Evolutionary conservation across 1,140 invertebrate genomes (phyloP).

Genomic region (Microplitis mediator): DNA sequence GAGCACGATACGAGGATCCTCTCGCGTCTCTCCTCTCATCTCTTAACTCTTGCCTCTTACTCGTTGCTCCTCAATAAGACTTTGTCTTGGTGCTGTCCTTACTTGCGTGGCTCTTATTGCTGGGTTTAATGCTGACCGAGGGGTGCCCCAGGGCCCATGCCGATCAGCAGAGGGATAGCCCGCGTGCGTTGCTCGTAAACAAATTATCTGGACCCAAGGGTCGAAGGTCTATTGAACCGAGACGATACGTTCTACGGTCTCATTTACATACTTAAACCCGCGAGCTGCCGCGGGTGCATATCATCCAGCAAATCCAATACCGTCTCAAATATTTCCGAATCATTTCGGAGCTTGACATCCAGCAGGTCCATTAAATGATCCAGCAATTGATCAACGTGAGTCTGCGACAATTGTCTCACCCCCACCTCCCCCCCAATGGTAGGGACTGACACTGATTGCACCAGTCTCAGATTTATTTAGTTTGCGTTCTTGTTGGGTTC

Average conservation of each 20-base stretch:
- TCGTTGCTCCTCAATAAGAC: not conserved
- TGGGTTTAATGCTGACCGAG: not conserved
- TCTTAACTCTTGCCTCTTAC: not conserved
- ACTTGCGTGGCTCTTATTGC: not conserved
- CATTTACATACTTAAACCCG: constrained; percentile 59
- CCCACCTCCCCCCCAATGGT: too few relatives aligned
- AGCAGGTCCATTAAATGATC: too few relatives aligned
- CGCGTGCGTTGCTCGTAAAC: constrained; percentile 61
- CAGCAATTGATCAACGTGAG: too few relatives aligned
- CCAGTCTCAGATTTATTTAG: too few relatives aligned
- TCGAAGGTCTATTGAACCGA: constrained; percentile 64
- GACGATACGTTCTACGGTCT: constrained; percentile 55
- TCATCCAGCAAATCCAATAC: not conserved
- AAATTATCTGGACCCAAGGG: constrained; percentile 63
- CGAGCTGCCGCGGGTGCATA: constrained; percentile 42
- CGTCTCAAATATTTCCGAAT: not conserved
- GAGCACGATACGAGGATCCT: not conserved
- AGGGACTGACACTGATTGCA: too few relatives aligned
- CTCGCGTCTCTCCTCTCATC: not conserved
- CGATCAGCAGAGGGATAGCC: constrained; percentile 43
- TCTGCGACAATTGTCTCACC: too few relatives aligned
- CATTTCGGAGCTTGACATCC: too few relatives aligned
- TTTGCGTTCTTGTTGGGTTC: too few relatives aligned
- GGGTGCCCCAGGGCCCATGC: constrained; percentile 46
- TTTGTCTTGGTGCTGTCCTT: not conserved